Percentiles rank a stretch among this genome's conserved stretches.
These are phyloP conservation scores for Halesus radiatus DNA, from an alignment of 1,140 invertebrate genomes.

Conservation along the genomic window DNA sequence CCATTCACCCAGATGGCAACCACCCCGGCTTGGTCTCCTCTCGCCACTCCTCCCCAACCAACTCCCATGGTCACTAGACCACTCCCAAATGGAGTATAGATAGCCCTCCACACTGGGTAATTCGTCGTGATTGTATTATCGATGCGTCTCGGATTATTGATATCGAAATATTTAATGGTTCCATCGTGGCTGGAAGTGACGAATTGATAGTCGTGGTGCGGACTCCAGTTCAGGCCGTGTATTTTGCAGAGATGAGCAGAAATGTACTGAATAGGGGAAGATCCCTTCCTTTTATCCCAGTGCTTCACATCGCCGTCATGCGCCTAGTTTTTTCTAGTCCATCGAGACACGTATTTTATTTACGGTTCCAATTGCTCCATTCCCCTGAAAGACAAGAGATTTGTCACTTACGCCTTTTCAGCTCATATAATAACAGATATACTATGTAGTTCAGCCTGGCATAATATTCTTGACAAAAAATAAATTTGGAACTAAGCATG, in stretches of 20 bases:
- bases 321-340: too few relatives aligned
- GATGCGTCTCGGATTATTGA: constrained; percentile 83
- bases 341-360: too few relatives aligned
- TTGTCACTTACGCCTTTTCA: too few relatives aligned
- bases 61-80: constrained; percentile 88
- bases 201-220: constrained; percentile 85
- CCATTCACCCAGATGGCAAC: too few relatives aligned
- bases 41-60: constrained; percentile 67
- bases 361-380: too few relatives aligned
- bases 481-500: too few relatives aligned
- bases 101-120: constrained; percentile 93
- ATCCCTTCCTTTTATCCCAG: constrained; percentile 94
- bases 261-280: constrained; percentile 91
- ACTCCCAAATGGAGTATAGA: constrained; percentile 94
- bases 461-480: too few relatives aligned
- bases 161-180: constrained; percentile 95
- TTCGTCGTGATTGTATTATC: constrained; percentile 87
- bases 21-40: constrained; percentile 68
- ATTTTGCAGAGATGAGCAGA: constrained; percentile 94
- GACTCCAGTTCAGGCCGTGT: constrained; percentile 95
- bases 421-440: too few relatives aligned
- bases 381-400: too few relatives aligned
- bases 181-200: constrained; percentile 96
- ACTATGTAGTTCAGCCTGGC: too few relatives aligned
- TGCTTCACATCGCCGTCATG: constrained; percentile 96